These are phyloP conservation scores for Muricea muricata DNA, from an alignment of 92 coral and sea anemone species.

Conservation along the genomic window DNA sequence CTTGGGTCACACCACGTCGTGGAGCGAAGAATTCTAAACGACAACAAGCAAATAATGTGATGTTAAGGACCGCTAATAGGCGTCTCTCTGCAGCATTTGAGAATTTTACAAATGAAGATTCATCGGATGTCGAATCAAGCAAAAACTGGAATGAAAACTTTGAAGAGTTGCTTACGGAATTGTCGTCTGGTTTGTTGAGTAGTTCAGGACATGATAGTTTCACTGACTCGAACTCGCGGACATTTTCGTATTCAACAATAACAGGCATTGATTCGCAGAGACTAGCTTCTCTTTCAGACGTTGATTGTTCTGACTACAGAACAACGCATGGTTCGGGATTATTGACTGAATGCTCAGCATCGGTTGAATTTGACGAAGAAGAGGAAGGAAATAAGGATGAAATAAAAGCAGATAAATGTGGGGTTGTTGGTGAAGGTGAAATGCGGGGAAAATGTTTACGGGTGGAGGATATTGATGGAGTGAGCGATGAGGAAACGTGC, in stretches of 20 bases:
- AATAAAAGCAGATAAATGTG: not conserved
- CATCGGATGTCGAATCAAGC: too few species aligned
- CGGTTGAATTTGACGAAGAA: not conserved
- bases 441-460: not conserved
- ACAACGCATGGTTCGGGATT: not conserved
- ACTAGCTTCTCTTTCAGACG: too few species aligned
- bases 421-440: not conserved
- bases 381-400: not conserved
- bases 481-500: not conserved
- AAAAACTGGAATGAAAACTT: not conserved
- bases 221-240: not conserved
- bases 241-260: conserved; percentile 13
- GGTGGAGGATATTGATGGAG: not conserved
- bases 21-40: not conserved
- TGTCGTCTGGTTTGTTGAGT: conserved; percentile 29
- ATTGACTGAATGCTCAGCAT: not conserved
- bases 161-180: conserved; percentile 1
- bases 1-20: conserved; percentile 32
- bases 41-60: not conserved
- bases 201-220: not conserved
- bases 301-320: not conserved
- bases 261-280: too few species aligned
- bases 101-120: too few species aligned
- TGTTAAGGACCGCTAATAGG: too few species aligned
- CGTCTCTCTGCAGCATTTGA: too few species aligned